phyloP scores from a whole-genome alignment of 2,113 vertebrate genomes.

The Pedionomus torquatus region DNA sequence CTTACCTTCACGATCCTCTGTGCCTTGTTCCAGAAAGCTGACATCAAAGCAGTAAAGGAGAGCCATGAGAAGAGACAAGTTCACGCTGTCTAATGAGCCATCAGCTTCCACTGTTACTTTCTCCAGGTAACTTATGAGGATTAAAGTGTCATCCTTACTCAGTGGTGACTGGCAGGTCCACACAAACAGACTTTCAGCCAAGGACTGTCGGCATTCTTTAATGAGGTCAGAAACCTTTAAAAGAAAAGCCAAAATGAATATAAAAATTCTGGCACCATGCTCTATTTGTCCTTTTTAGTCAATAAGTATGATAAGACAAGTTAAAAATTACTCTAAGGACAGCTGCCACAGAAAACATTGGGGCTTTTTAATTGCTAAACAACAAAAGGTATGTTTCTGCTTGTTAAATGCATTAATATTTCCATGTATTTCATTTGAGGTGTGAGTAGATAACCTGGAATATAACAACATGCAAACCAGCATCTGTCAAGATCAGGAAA shows the following conservation, averaged over 20 bases:
- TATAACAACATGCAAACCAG: neutral
- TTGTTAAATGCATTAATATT: neutral
- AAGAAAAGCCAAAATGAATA: neutral
- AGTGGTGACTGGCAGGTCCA: slow-evolving; percentile 97
- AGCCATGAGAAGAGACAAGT: slow-evolving; percentile 91
- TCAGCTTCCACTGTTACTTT: slow-evolving; percentile 90
- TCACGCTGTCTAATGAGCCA: slow-evolving; percentile 90
- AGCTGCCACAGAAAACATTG: neutral
- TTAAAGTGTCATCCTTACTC: slow-evolving; percentile 90
- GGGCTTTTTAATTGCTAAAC: neutral
- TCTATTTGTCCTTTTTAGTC: neutral
- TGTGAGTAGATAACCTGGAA: neutral
- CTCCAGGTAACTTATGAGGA: slow-evolving; percentile 91
- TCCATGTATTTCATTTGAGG: neutral
- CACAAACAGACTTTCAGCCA: slow-evolving; percentile 92
- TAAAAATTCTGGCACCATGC: neutral
- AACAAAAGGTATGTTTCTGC: neutral
- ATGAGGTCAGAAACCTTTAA: slow-evolving; percentile 92
- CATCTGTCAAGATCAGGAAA: neutral
- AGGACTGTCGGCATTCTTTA: slow-evolving; percentile 89
- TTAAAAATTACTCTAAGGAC: neutral
- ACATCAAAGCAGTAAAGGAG: slow-evolving; percentile 96
- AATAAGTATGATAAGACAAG: neutral
- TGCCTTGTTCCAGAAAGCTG: slow-evolving; percentile 90
- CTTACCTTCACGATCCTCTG: slow-evolving; percentile 93